These are phyloP conservation scores for Liparis tanakae DNA, from an alignment of 2,797 vertebrate species.

Conservation along the genomic window DNA sequence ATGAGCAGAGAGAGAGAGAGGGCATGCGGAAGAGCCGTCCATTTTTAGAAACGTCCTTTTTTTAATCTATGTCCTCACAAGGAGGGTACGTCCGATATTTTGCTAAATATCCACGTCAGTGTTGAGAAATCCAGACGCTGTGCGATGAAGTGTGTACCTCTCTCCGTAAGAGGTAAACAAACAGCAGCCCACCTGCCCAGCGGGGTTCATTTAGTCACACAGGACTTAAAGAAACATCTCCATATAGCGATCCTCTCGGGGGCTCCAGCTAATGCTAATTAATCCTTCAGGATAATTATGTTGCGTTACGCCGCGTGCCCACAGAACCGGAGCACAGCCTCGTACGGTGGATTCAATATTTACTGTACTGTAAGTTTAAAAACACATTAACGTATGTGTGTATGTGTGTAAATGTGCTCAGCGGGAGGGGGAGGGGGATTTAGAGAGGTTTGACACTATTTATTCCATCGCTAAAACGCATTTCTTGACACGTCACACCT, in stretches of 20 bases:
- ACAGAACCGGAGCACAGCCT: constrained; percentile 25
- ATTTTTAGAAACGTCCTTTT: constrained; percentile 15
- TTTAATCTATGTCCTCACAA: not conserved
- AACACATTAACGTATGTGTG: not conserved
- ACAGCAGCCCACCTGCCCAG: not conserved
- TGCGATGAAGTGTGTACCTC: not conserved
- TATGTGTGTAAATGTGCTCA: not conserved
- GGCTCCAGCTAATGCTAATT: constrained; percentile 61
- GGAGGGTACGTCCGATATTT: not conserved
- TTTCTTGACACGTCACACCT: not conserved
- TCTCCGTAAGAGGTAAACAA: constrained; percentile 32
- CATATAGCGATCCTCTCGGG: constrained; percentile 41
- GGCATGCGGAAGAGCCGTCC: not conserved
- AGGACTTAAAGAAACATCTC: constrained; percentile 27
- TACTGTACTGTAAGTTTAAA: constrained; percentile 15
- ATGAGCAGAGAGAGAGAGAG: not conserved
- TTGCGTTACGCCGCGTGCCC: constrained; percentile 42
- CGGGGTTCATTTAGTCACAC: constrained; percentile 7
- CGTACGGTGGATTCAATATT: not conserved
- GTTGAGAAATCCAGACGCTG: not conserved
- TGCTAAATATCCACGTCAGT: not conserved
- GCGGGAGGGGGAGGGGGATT: no score
- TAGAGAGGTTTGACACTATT: not conserved
- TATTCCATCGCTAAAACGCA: not conserved
- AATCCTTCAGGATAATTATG: constrained; percentile 65